Conservation (phyloP, 2,113 vertebrate genomes). For the Oreochromis aureus region DNA sequence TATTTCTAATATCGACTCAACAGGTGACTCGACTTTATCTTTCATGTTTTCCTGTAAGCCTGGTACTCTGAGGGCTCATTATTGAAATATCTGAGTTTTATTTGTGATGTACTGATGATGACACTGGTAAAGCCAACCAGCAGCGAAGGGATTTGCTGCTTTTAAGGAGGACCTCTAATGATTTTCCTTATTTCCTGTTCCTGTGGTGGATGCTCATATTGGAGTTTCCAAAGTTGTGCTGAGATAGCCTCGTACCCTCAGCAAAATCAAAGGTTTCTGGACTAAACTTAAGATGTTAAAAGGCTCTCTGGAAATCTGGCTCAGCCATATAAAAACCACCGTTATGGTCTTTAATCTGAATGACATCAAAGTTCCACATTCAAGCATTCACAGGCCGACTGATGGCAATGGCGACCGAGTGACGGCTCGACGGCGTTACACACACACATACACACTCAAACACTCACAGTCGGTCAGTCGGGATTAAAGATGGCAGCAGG, state of each 20-base stretch:
- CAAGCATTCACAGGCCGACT: background rate
- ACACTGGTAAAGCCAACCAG: background rate
- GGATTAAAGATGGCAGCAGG: background rate
- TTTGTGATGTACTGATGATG: background rate
- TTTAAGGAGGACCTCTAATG: background rate
- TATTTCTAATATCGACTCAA: background rate
- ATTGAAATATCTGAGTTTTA: background rate
- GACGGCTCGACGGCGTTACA: background rate
- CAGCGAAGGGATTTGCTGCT: background rate
- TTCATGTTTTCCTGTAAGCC: background rate
- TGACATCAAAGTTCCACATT: background rate
- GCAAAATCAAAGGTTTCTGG: background rate
- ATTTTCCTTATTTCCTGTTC: background rate
- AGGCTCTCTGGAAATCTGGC: background rate
- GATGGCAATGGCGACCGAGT: background rate
- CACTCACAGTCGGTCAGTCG: conserved; percentile 56
- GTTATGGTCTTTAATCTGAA: background rate
- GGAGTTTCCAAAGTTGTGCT: background rate
- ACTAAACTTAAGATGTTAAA: background rate
- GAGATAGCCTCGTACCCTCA: background rate
- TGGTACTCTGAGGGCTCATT: background rate
- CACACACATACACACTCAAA: conserved; percentile 41
- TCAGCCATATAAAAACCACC: background rate
- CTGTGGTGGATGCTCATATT: background rate
- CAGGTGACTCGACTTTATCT: background rate